Percentiles rank a stretch among this genome's conserved stretches.
Conservation (phyloP, 2,113 vertebrate genomes). For the Alectura lathami region DNA sequence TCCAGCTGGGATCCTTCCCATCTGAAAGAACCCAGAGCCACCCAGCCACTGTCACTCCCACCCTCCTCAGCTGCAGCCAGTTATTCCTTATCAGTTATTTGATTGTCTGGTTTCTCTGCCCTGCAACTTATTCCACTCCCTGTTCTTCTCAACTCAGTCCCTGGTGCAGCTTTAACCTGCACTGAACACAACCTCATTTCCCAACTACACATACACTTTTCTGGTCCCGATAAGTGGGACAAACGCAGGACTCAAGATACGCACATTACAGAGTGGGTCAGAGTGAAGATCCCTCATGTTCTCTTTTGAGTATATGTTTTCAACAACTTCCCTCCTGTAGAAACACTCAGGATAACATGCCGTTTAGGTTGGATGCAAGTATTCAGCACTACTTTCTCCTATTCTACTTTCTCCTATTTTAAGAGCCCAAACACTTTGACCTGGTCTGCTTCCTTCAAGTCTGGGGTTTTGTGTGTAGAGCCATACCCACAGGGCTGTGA, state of each 20-base stretch:
- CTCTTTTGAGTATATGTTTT: not conserved
- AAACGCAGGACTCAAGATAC: not conserved
- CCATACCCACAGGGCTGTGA: not conserved
- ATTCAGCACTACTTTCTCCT: no score
- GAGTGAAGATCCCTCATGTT: not conserved
- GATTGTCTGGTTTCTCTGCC: not conserved
- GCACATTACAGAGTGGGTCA: not conserved
- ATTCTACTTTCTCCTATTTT: no score
- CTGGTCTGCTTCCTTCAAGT: not conserved
- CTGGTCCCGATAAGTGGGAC: not conserved
- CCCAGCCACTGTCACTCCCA: not conserved
- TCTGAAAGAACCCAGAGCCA: not conserved
- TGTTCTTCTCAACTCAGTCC: not conserved
- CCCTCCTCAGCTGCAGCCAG: not conserved
- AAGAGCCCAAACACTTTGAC: constrained; percentile 17
- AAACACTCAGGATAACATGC: not conserved
- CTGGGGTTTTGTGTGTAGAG: constrained; percentile 25
- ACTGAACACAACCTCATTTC: not conserved
- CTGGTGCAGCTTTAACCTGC: not conserved
- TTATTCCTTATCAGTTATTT: not conserved
- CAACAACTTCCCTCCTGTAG: not conserved
- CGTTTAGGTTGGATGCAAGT: not conserved
- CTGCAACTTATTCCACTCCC: not conserved
- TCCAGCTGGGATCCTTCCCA: not conserved
- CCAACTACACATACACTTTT: not conserved